Base-by-base conservation (phyloP, 2,113 vertebrate species). In the Cricetomys ansorgei region DNA sequence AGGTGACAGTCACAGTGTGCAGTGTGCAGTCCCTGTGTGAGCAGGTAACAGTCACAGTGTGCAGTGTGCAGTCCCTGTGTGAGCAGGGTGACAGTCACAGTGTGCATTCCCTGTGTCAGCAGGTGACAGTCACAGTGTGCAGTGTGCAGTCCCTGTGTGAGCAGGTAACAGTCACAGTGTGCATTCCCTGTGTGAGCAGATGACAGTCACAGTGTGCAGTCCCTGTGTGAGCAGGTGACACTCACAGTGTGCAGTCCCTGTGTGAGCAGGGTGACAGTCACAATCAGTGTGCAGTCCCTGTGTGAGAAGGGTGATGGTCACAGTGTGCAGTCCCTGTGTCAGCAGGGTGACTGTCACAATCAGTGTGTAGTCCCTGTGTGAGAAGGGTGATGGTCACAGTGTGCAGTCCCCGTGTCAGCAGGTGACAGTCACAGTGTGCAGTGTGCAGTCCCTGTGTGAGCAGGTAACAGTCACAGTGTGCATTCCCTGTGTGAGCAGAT, bases 281-380 rank as follows among this genome's bases (percentile, higher is more conserved):
- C 17, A 48, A 62, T 29, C 64, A 87, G 65, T 34, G 31, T 87
- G 67, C 83, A 67, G 96, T 94, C 98, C 4, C 93, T 88, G 97
- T 94, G 94, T 89, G 90, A 91, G 97, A 98, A 94, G 98, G 94
- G 89, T 85, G 75, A 97, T 96, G n/a, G n/a, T n/a, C n/a, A n/a
- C n/a, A n/a, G n/a, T n/a, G n/a, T n/a, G n/a, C n/a, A n/a, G n/a
- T n/a, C n/a, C n/a, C n/a, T n/a, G n/a, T n/a, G n/a, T n/a, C n/a
- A n/a, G n/a, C n/a, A n/a, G n/a, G n/a, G n/a, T 5, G 97, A 96
- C 96, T 81, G 96, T 98, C 97, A 96, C 94, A 92, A 89, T 43
- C 98, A 97, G 98, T 93, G 83, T 72, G 86, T 97, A 98, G 98
- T 93, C 97, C 2, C 91, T 76, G 97, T 93, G 94, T 91, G 91